phyloP scores from a whole-genome alignment of 2,113 vertebrate species.

The Damaliscus lunatus region DNA sequence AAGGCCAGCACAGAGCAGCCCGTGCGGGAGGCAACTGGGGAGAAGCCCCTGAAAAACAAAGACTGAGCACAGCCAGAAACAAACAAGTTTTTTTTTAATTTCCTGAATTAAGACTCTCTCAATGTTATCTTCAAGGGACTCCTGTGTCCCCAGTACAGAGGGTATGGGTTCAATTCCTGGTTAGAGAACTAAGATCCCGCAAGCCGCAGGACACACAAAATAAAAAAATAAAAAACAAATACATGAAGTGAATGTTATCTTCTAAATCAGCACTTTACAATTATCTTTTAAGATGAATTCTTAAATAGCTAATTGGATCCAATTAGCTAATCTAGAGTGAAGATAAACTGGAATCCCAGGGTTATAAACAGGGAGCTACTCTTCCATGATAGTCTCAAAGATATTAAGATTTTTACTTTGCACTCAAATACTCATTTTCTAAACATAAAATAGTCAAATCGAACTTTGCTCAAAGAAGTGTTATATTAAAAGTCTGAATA shows the following conservation, averaged over 20 bases:
- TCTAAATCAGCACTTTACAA: constrained; percentile 1
- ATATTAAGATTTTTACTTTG: constrained; percentile 37
- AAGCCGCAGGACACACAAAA: not conserved
- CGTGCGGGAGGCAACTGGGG: rapidly evolving
- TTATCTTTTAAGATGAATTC: constrained; percentile 43
- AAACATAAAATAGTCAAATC: constrained; percentile 36
- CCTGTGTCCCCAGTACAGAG: not conserved
- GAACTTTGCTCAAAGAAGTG: constrained; percentile 33
- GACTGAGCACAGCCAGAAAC: not conserved
- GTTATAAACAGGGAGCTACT: not conserved
- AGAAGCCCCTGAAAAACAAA: not conserved
- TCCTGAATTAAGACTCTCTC: constrained; percentile 9
- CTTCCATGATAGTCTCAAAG: constrained; percentile 51
- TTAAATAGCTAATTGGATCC: constrained; percentile 3
- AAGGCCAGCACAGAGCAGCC: not conserved
- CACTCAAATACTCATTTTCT: constrained; percentile 1
- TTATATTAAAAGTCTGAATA: constrained; percentile 52
- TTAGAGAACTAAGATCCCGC: not conserved
- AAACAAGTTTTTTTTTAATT: not conserved
- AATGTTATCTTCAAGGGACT: constrained; percentile 16
- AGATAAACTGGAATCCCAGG: constrained; percentile 49
- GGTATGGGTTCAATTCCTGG: not conserved
- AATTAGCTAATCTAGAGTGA: constrained; percentile 42
- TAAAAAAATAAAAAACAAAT: not conserved
- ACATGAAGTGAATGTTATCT: not conserved